phyloP scores from a whole-genome alignment of 2,888 invertebrate genomes.

The Emmelina monodactyla region DNA sequence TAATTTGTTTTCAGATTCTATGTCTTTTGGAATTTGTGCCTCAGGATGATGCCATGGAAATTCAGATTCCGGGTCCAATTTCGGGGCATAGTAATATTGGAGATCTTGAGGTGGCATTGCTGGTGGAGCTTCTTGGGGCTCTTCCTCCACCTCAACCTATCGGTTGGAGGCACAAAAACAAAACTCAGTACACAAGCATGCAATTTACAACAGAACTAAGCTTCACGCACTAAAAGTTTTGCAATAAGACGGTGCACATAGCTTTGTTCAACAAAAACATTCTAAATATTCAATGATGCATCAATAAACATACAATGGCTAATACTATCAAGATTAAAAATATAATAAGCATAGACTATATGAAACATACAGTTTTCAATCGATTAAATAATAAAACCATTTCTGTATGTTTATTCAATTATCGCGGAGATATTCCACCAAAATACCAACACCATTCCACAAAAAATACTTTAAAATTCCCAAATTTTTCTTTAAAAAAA shows the following conservation, averaged over 20 bases:
- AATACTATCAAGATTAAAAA: no score
- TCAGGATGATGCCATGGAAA: conserved; percentile 57
- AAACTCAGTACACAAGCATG: conserved; percentile 52
- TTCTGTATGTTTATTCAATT: conserved; percentile 40
- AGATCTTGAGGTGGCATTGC: conserved; percentile 31
- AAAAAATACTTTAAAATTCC: conserved; percentile 20
- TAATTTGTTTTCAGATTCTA: conserved; percentile 23
- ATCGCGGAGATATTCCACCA: conserved; percentile 48
- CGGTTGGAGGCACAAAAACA: conserved; percentile 46
- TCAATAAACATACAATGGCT: conserved; percentile 52
- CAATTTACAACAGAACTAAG: conserved; percentile 50
- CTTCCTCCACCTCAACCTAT: conserved; percentile 51
- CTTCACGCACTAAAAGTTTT: conserved; percentile 30
- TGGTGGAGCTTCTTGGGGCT: conserved; percentile 23
- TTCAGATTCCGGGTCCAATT: conserved; percentile 45
- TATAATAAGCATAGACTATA: conserved; percentile 3
- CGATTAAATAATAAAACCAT: conserved; percentile 2
- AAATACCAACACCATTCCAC: conserved; percentile 63
- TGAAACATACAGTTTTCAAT: conserved; percentile 2
- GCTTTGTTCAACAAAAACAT: conserved; percentile 43
- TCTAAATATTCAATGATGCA: conserved; percentile 43
- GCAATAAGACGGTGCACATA: conserved; percentile 31
- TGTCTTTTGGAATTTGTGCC: conserved; percentile 24
- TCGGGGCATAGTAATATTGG: conserved; percentile 38
- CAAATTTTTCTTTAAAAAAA: conserved; percentile 28